Base-by-base conservation (phyloP, 2,113 vertebrate species). In the Merops nubicus region DNA sequence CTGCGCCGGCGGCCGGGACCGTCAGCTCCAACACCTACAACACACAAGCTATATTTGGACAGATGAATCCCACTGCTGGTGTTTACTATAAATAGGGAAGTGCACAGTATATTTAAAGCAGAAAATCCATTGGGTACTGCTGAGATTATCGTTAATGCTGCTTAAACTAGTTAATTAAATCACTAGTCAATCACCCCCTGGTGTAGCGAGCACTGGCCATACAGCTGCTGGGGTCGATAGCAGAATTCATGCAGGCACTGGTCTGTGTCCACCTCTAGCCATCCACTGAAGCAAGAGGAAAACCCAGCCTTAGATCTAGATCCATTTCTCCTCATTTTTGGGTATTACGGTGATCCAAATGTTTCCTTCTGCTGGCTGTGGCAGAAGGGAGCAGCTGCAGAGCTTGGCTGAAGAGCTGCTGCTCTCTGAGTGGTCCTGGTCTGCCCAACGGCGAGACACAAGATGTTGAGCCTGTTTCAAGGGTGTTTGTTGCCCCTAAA, bases 21-120 rank as follows among this genome's bases (percentile, higher is more conserved):
- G 91, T 91, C 93, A 96, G 84, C 79, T 84, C 88, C n/a, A n/a
- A 91, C 95, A 96, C 95, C 95, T 97, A 97, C 89, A 70, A 70
- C 65, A 57, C 73, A 95, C 76, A 90, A 89, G 95, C 96, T 97
- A 96, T 96, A 95, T 97, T 97, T 91, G 95, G 95, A 68, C 76
- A 91, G 89, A 95, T 93, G 93, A 97, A 95, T 95, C 95, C 94
- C 83, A 81, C 89, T 96, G 83, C 83, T 96, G 89, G 94, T 96
- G 95, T 96, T 97, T 96, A 96, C 96, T 96, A 96, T 96, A 96
- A 97, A 97, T 96, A 97, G 92, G 90, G 48, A 93, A 79, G 80
- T 82, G 76, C 76, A 95, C 80, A 76, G 96, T 94, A 92, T 94
- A 96, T 96, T 96, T 97, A 96, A 96, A 97, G 93, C 92, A 96